Conservation (phyloP, 37 sponge, comb jelly and placozoan species). For the Corticium candelabrum region DNA sequence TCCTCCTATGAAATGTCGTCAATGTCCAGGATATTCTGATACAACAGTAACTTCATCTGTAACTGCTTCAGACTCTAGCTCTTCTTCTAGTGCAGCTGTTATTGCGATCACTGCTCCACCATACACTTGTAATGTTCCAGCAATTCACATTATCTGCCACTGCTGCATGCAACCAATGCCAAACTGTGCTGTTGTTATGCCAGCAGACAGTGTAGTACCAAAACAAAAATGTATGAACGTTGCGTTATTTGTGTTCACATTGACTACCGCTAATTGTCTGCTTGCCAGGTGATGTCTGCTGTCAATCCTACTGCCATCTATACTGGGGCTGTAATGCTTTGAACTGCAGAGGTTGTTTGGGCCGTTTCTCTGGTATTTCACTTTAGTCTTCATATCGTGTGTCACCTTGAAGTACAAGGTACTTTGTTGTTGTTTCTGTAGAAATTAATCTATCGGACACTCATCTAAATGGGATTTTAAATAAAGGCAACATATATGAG, state of each 20-base stretch:
- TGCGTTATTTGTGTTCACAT: too few relatives aligned
- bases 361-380: conserved; percentile 29
- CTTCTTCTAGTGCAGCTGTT: background rate
- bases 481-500: conserved; percentile 32
- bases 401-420: too few relatives aligned
- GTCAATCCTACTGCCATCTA: conserved; percentile 55
- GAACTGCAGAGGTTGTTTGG: conserved; percentile 64
- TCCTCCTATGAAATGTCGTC: conserved; percentile 44
- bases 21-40: conserved; percentile 54
- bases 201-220: conserved; percentile 26
- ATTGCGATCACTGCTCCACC: conserved; percentile 13
- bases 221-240: conserved; percentile 74
- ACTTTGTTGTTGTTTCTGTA: too few relatives aligned
- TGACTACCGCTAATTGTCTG: too few relatives aligned
- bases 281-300: conserved; percentile 56
- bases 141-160: conserved; percentile 57
- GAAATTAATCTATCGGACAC: conserved; percentile 32
- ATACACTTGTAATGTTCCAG: conserved; percentile 39
- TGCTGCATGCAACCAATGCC: conserved; percentile 85
- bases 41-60: background rate
- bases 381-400: too few relatives aligned
- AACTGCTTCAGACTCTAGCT: background rate
- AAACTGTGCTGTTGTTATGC: conserved; percentile 26
- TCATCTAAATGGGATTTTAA: conserved; percentile 26
- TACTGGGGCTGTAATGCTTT: conserved; percentile 72